These are phyloP conservation scores for Ondatra zibethicus DNA, from an alignment of 2,113 vertebrate genomes.

Conservation along the genomic window DNA sequence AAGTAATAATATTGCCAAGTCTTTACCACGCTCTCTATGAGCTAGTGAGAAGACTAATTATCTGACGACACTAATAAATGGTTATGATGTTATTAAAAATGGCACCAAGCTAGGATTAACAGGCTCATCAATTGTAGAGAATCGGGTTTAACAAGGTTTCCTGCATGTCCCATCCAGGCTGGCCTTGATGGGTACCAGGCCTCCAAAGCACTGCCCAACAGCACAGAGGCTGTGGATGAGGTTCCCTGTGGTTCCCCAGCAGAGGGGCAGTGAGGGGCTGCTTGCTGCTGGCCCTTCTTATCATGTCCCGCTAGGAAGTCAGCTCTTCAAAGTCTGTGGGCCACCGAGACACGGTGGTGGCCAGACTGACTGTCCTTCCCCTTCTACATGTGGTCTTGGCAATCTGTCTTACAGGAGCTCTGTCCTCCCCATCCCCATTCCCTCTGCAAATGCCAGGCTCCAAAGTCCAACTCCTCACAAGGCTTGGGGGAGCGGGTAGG, in stretches of 20 bases:
- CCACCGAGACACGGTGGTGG: not conserved
- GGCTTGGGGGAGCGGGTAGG: not conserved
- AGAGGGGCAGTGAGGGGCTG: conserved; percentile 29
- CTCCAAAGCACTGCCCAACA: not conserved
- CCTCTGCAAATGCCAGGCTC: not conserved
- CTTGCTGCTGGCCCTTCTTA: conserved; percentile 2
- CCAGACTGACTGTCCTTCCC: not conserved
- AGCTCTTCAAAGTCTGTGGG: not conserved
- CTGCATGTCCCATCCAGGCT: conserved; percentile 85
- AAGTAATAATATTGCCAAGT: conserved; percentile 80
- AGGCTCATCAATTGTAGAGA: conserved; percentile 88
- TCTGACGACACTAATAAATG: conserved; percentile 87
- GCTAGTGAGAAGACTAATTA: conserved; percentile 87
- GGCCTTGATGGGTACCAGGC: conserved; percentile 68
- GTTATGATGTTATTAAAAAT: conserved; percentile 90
- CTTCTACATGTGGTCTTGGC: rapidly evolving
- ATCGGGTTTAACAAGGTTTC: conserved; percentile 89
- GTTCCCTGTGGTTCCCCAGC: not conserved
- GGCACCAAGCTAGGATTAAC: conserved; percentile 89
- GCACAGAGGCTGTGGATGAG: not conserved
- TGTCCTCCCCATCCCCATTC: not conserved
- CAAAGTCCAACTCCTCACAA: not conserved
- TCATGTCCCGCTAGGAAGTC: not conserved
- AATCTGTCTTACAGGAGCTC: not conserved
- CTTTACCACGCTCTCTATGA: conserved; percentile 76